Base-by-base conservation (phyloP, 1,140 invertebrate species). In the Hyposmocoma kahamanoa region DNA sequence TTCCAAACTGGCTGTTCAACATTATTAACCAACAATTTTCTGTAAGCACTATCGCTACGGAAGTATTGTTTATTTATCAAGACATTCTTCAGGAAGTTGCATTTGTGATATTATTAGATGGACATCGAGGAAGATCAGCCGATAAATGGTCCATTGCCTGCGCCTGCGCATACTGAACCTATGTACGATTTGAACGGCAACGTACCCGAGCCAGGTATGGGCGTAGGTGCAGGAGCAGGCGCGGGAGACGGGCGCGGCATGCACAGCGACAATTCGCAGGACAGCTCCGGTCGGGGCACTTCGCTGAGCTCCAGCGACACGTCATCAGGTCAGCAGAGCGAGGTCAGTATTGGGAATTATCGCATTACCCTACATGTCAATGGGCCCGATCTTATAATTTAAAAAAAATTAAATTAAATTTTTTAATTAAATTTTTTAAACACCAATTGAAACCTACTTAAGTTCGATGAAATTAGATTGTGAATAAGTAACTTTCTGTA, bases 201-300 rank as follows among this genome's bases (percentile, higher is more conserved):
- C 44, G 41, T 53, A 0, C 28, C 64, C 11, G 74, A 75, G 22
- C 52, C 56, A 0, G 60, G 58, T 0, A 32, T 70, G 11, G 72
- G 65, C 0, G 51, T 50, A 10, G 72, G 67, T 0, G 49, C 50
- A 0, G 69, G 56, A 1, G 65, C 73, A 1, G 78, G 78, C 4
- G 80, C 80, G 1, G 81, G 81, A 0, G 81, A 84, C 39, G 78
- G 81, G 0, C 59, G 69, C 8, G 81, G 78, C 1, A 81, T 84
- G 17, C 81, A 82, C 30, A 84, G 81, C 42, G 81, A 84, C 42
- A 59, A 65, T 10, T 79, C 76, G 1, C 76, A 72, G 34, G 75
- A 82, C 18, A 84, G 77, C 26, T 82, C 81, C 1, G 76, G 78
- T 0, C 53, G 63, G 30, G 81, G 77, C 19, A 74, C 72, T 0